A percentile compares a stretch with the other conserved stretches of the same genome.
Evolutionary conservation across 2,113 vertebrate genomes (phyloP).

Genomic region (Pavo muticus): DNA sequence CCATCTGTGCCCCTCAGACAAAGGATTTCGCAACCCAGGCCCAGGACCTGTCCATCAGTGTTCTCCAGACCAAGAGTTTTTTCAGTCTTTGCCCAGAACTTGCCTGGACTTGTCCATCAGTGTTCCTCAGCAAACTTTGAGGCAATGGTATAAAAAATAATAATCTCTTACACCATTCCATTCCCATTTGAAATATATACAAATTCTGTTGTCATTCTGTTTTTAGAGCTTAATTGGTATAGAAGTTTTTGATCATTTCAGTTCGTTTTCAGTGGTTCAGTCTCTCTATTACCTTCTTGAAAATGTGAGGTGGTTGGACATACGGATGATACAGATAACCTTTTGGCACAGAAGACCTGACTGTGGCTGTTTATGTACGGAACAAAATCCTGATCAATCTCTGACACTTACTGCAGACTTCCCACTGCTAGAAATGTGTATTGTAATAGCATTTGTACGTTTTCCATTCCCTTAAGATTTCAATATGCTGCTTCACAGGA

Average conservation of each 20-base stretch:
- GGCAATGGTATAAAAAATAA: no score
- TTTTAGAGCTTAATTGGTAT: constrained; percentile 7
- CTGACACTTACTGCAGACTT: constrained; percentile 79
- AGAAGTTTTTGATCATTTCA: neutral
- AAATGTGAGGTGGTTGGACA: constrained; percentile 58
- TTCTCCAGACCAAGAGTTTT: no score
- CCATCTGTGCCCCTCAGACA: no score
- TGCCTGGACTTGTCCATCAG: no score
- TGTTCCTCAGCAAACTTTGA: no score
- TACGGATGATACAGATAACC: constrained; percentile 39
- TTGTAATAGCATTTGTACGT: constrained; percentile 79
- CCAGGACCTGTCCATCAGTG: no score
- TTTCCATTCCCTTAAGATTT: constrained; percentile 76
- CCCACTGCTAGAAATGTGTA: constrained; percentile 75
- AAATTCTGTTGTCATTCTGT: neutral
- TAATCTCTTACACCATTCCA: neutral
- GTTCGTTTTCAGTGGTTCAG: constrained; percentile 66
- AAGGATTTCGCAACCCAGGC: no score
- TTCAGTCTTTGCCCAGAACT: no score
- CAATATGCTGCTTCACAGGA: constrained; percentile 67
- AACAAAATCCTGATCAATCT: constrained; percentile 76
- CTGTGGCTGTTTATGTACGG: constrained; percentile 70
- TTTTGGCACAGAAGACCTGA: constrained; percentile 42
- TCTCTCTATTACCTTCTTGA: constrained; percentile 12
- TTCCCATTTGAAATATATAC: constrained; percentile 15